Evolutionary conservation across 2,888 invertebrate species (phyloP), one percentile per base, ranked within the genome.

Genomic region (Drosophila kanekoi): DNA sequence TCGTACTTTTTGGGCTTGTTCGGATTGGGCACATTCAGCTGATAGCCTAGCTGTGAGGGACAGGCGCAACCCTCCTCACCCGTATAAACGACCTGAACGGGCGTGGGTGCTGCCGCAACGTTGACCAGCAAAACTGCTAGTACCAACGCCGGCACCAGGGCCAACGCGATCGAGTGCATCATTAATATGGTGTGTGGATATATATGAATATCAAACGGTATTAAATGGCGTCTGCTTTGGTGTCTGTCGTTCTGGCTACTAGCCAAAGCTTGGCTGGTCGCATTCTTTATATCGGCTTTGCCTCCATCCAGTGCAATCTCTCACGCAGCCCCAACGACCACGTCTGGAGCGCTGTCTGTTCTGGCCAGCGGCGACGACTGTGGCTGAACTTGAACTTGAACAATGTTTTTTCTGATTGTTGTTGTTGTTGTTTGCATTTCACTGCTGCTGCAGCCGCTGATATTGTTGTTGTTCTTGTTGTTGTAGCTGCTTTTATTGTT

Each of bases 51-150:
- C 23, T 73, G 72, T n/a, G 79, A 77, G 49, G 85, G 87, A 45
- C 91, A 92, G 23, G 72, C 89, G 59, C 91, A 91, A 32, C 83
- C 85, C 18, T 91, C 86, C 13, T 91, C 87, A 2, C 89, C 91
- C 32, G 87, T 88, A 41, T 90, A 90, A 16, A 90, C 77, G 4
- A 90, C 74, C 65, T 91, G 80, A 1, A 89, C 76, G 52, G 91
- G 86, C 2, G 63, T 13, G 13, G 78, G 78, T 0, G 70, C 67
- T 5, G 63, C 52, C 10, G 47, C 40, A 20, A 47, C 60, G 8
- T 33, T 38, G 28, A 45, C 49, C 6, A 71, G 40, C 9, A 59
- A 43, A 6, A 8, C 28, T 4, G 43, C 35, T 18, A 62, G 1
- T 23, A 43, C 9, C 23, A 59, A 28, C n/a, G 41, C 13, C 28